Evolutionary conservation across 1,140 invertebrate genomes (phyloP).

Genomic region (Callitettix versicolor): DNA sequence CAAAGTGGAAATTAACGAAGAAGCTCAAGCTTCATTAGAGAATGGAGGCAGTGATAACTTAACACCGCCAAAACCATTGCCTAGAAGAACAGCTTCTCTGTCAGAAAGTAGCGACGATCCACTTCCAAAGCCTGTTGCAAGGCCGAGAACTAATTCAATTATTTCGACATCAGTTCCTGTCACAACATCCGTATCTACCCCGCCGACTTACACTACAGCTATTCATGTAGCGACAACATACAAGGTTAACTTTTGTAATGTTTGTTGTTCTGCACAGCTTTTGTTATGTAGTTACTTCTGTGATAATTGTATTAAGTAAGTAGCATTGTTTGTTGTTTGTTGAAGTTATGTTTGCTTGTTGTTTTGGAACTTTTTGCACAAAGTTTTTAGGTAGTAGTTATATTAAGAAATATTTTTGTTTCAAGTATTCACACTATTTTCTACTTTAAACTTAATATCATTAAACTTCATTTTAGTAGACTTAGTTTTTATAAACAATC

Average conservation of each 20-base stretch:
- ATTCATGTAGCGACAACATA: neutral
- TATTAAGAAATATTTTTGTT: too few relatives aligned
- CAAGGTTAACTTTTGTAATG: slow-evolving; percentile 2
- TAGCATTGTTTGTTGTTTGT: too few relatives aligned
- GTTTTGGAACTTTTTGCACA: too few relatives aligned
- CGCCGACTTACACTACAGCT: slow-evolving; percentile 15
- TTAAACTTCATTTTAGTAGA: too few relatives aligned
- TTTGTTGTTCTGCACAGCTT: slow-evolving; percentile 2
- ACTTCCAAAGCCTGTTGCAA: slow-evolving; percentile 56
- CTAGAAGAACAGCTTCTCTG: slow-evolving; percentile 51
- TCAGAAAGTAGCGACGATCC: slow-evolving; percentile 37
- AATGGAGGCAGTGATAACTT: neutral
- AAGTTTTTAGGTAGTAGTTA: too few relatives aligned
- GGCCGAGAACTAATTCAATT: slow-evolving; percentile 37
- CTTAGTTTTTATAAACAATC: too few relatives aligned
- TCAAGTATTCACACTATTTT: too few relatives aligned
- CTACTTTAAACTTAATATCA: too few relatives aligned
- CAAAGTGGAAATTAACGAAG: slow-evolving; percentile 13
- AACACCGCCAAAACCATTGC: slow-evolving; percentile 59
- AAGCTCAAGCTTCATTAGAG: too few relatives aligned
- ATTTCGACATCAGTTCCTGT: neutral
- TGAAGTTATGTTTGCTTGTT: too few relatives aligned
- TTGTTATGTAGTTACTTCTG: too few relatives aligned
- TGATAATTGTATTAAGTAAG: too few relatives aligned
- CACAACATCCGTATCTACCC: neutral